A percentile compares a stretch with the other conserved stretches of the same genome.
Evolutionary conservation across 1,140 invertebrate species (phyloP).

Genomic region (Venturia canescens): DNA sequence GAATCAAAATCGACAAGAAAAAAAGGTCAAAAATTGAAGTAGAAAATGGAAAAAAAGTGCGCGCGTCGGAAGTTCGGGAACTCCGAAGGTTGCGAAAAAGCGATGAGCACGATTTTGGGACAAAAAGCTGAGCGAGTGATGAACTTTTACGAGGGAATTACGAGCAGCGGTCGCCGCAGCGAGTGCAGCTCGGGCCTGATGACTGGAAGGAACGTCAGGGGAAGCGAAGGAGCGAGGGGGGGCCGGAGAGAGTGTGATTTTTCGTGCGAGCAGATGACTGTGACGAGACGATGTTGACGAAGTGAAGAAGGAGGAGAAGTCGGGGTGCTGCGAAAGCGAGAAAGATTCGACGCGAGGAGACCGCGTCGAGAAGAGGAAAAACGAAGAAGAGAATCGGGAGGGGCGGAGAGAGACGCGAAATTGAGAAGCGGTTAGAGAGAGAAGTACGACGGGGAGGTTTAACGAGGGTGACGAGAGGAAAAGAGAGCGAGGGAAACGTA

Average conservation of each 20-base stretch:
- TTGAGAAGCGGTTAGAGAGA: constrained; percentile 10
- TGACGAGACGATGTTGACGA: constrained; percentile 9
- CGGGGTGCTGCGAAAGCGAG: background rate
- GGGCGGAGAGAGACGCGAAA: constrained; percentile 11
- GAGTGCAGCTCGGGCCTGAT: no score
- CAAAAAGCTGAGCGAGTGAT: no score
- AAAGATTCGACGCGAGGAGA: background rate
- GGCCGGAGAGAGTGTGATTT: background rate
- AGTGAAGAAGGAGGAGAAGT: constrained; percentile 17
- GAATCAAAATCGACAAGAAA: no score
- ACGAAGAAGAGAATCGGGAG: background rate
- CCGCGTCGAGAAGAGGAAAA: background rate
- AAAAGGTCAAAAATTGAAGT: no score
- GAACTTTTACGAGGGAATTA: no score
- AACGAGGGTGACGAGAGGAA: constrained; percentile 8
- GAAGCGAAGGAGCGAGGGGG: no score
- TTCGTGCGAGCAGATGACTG: background rate
- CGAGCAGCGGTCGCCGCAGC: no score
- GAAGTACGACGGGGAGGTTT: background rate
- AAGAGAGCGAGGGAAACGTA: constrained; percentile 5
- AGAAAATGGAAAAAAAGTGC: no score
- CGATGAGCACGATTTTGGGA: no score
- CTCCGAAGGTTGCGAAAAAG: no score
- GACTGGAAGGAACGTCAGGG: no score
- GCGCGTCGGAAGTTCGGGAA: no score